These are phyloP conservation scores for Lota lota DNA, from an alignment of 2,113 vertebrate genomes.

Conservation along the genomic window DNA sequence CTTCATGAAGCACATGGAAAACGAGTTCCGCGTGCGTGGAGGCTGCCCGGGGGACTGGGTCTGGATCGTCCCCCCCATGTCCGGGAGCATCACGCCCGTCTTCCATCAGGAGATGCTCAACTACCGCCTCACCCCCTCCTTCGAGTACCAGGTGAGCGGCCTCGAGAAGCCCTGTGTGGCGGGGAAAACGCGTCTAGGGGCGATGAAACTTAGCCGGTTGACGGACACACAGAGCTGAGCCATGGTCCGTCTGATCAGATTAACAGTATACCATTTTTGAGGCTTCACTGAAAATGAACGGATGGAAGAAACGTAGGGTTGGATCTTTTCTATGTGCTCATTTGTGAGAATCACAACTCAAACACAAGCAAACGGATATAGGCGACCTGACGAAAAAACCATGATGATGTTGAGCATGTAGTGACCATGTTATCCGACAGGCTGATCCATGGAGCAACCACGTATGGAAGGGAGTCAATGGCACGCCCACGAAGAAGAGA, in stretches of 20 bases:
- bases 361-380: too few relatives aligned
- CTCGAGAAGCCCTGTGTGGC: too few relatives aligned
- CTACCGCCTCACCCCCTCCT: slow-evolving; percentile 93
- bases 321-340: too few relatives aligned
- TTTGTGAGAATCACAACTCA: too few relatives aligned
- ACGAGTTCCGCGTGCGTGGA: slow-evolving; percentile 88
- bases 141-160: slow-evolving; percentile 90
- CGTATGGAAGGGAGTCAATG: slow-evolving; percentile 92
- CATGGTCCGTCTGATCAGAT: too few relatives aligned
- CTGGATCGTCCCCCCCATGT: slow-evolving; percentile 98
- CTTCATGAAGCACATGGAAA: slow-evolving; percentile 99
- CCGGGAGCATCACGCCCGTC: slow-evolving; percentile 93
- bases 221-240: too few relatives aligned
- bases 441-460: slow-evolving; percentile 93
- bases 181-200: not conserved
- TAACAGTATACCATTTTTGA: not conserved
- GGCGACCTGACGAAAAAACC: too few relatives aligned
- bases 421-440: slow-evolving; percentile 58
- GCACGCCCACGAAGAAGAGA: slow-evolving; percentile 94
- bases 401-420: too few relatives aligned
- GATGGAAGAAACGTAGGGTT: too few relatives aligned
- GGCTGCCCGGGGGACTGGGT: slow-evolving; percentile 98
- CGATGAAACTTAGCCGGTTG: too few relatives aligned
- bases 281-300: too few relatives aligned
- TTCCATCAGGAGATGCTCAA: slow-evolving; percentile 99